Evolutionary conservation across 2,797 vertebrate species (phyloP), one percentile per base, ranked within the genome.

Genomic region (Anabas testudineus): DNA sequence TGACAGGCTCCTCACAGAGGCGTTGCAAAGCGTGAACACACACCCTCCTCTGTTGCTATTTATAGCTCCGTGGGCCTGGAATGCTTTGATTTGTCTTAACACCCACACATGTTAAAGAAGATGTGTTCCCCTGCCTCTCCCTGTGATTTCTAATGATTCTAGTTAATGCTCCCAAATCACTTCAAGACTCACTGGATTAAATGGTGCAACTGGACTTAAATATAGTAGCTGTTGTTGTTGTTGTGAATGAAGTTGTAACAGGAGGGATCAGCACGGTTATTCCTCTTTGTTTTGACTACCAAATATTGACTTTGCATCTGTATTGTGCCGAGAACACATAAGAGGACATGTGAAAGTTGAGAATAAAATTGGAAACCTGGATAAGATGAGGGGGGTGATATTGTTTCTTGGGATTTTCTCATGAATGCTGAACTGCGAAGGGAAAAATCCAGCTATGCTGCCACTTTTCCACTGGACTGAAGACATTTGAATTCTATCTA

Each of bases 1-100:
- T 82, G 90, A 88, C 83, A 77, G 79, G 60, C 59, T 52, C 24
- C 36, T 82, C 58, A 51, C 79, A 80, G 86, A 87, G 83, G 78
- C 54, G 73, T 74, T 57, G 71, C 85, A 79, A 72, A 81, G 79
- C 84, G 63, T 67, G 84, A 83, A 78, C 76, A 81, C 82, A 92
- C 91, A 84, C 94, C 85, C 90, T 89, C 49, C 58, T 73, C 55
- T 39, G 46, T 62, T 15, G 39, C 91, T 93, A 93, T 93, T 92
- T 92, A 82, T 94, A 93, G 77, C 76, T 62, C n/a, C 18, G 76
- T 18, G 47, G 36, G 84, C 45, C 75, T 66, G 81, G 85, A 86
- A 85, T 70, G 88, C 89, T 91, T 93, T 91, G 86, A 91, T 88
- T 91, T 70, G 73, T 87, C 61, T 88, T 74, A 30, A 72, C 70